Evolutionary conservation across 2,888 invertebrate species (phyloP).

Genomic region (Drosophila histrio): DNA sequence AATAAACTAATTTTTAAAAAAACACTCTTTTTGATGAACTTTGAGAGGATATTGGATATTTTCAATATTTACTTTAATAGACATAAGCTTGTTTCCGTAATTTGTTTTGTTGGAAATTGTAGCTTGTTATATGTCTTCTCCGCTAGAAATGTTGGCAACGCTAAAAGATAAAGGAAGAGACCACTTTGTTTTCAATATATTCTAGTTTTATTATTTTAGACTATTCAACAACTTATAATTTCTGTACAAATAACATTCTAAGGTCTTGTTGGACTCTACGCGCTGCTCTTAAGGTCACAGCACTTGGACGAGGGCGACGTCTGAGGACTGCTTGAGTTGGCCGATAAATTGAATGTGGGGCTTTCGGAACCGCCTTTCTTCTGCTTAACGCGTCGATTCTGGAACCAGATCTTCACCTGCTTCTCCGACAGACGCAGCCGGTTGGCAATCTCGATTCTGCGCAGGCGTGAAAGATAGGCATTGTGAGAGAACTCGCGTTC

Average conservation of each 20-base stretch:
- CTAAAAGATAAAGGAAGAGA: too few relatives aligned
- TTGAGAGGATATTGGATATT: too few relatives aligned
- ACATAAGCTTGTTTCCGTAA: too few relatives aligned
- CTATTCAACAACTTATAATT: conserved; percentile 14
- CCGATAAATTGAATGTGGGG: conserved; percentile 78
- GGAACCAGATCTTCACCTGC: conserved; percentile 97
- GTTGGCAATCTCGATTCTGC: conserved; percentile 97
- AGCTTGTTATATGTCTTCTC: too few relatives aligned
- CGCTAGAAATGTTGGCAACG: too few relatives aligned
- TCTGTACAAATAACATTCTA: conserved; percentile 47
- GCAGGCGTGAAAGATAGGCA: conserved; percentile 94
- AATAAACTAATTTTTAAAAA: too few relatives aligned
- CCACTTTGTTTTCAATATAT: neutral
- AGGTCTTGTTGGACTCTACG: conserved; percentile 28
- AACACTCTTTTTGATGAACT: too few relatives aligned
- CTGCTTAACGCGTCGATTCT: conserved; percentile 95
- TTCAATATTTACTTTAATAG: too few relatives aligned
- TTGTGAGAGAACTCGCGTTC: conserved; percentile 95
- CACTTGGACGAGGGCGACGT: conserved; percentile 40
- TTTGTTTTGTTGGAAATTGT: too few relatives aligned
- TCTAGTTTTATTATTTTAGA: conserved; percentile 7
- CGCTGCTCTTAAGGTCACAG: conserved; percentile 40
- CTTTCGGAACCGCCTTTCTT: conserved; percentile 93
- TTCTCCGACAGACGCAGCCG: conserved; percentile 94
- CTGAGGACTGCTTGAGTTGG: conserved; percentile 67